A percentile compares a stretch with the other conserved stretches of the same genome.
These are phyloP conservation scores for Dynastes maya DNA, from an alignment of 2,888 invertebrate species.

Conservation along the genomic window DNA sequence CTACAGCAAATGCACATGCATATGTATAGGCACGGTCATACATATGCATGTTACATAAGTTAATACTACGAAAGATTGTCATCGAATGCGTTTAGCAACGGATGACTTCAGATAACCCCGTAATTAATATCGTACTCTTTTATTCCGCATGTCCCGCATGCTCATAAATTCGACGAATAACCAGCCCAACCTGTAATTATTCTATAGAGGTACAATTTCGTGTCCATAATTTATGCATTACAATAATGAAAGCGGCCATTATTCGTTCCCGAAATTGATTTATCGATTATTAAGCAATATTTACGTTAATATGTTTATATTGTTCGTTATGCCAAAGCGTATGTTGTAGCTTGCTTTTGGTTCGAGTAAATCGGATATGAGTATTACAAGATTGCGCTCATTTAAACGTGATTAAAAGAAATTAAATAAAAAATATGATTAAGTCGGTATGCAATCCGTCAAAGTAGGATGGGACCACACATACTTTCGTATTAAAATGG, in stretches of 20 bases:
- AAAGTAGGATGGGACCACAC: too few species aligned
- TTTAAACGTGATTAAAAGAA: not conserved
- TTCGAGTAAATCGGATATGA: too few species aligned
- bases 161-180: constrained; percentile 36
- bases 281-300: constrained; percentile 27
- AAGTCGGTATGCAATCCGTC: too few species aligned
- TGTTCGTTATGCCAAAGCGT: not conserved
- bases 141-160: constrained; percentile 23
- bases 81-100: constrained; percentile 28
- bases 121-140: constrained; percentile 29
- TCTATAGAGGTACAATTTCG: constrained; percentile 30
- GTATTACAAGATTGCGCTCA: not conserved
- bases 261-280: constrained; percentile 12
- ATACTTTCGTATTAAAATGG: too few species aligned
- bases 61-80: constrained; percentile 30
- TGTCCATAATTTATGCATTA: constrained; percentile 30
- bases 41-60: constrained; percentile 23
- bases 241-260: constrained; percentile 16
- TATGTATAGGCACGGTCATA: not conserved
- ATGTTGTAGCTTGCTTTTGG: too few species aligned
- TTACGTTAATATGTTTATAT: constrained; percentile 31
- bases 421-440: not conserved
- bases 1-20: not conserved
- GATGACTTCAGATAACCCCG: constrained; percentile 38
- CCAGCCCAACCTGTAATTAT: constrained; percentile 36